Base-by-base conservation (phyloP, 2,113 vertebrate species). In the Percopsis transmontana region DNA sequence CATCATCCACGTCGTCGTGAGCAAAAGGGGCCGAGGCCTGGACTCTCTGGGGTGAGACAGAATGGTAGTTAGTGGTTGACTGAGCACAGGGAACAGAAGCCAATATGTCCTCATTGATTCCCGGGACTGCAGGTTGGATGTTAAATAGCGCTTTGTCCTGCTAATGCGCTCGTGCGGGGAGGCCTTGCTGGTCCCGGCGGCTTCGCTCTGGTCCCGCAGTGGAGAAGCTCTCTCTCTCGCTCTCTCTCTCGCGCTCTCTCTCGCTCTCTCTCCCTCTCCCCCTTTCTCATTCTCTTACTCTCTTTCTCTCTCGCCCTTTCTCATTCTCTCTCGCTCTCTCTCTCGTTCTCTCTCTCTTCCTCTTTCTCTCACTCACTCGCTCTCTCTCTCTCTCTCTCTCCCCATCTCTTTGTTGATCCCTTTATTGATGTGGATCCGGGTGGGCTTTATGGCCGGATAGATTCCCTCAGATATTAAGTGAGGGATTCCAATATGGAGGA, bases 11-110 rank as follows among this genome's bases (percentile, higher is more conserved):
- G 70, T 73, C 71, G 27, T 6, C 5, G 27, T 33, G 5, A 33
- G 27, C 27, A 33, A 7, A 33, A 33, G 8, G 27, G 27, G 27
- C 27, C 27, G 5, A 7, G 8, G 27, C 27, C 51, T 64, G 56
- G 73, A 62, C 67, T 77, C 64, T 39, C 50, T 11, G 2, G 68
- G 33, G 24, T 39, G 5, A 76, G 86, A 87, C 86, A 88, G 86
- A 84, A 86, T 86, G 88, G 70, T 74, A 85, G 86, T 84, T 73
- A 70, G 82, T 76, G 85, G 80, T 80, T 87, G 83, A 84, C 70
- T 84, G 86, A 88, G 80, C 85, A 81, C 63, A 65, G 66, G 50
- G 19, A 48, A 27, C 51, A 14, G 1, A 52, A 66, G 80, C 85
- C 77, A 83, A 77, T 75, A 70, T 72, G 78, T 82, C 76, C 75